Conservation (phyloP, 2,888 invertebrate genomes). For the Campoletis raptor region DNA sequence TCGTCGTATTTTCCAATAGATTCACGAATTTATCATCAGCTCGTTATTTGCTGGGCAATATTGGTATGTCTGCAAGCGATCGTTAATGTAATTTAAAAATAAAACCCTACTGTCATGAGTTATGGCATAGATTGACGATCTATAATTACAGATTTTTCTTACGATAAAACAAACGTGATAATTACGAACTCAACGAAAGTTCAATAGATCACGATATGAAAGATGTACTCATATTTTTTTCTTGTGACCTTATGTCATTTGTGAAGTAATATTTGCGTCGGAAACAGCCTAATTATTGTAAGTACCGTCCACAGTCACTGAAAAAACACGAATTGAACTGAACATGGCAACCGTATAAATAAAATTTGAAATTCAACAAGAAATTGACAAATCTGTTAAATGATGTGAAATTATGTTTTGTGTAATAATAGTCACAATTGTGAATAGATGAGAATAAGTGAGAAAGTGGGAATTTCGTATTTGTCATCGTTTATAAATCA, state of each 20-base stretch:
- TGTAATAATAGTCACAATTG: conserved; percentile 9
- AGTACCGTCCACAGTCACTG: conserved; percentile 18
- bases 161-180: conserved; percentile 67
- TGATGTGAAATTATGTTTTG: neutral
- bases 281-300: conserved; percentile 1
- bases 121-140: conserved; percentile 27
- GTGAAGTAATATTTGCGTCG: neutral
- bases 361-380: neutral
- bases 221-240: conserved; percentile 60
- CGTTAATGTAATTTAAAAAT: neutral
- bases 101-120: conserved; percentile 4
- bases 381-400: conserved; percentile 1
- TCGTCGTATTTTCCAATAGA: conserved; percentile 36
- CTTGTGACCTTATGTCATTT: conserved; percentile 44
- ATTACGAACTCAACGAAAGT: conserved; percentile 61
- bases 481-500: neutral
- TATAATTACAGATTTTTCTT: conserved; percentile 65
- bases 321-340: neutral
- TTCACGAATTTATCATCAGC: conserved; percentile 17
- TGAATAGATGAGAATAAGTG: neutral
- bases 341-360: neutral
- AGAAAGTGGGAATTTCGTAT: conserved; percentile 2
- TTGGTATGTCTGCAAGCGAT: neutral
- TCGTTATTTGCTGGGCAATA: neutral
- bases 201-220: conserved; percentile 48